A percentile compares a stretch with the other conserved stretches of the same genome.
phyloP scores from a whole-genome alignment of 2,797 vertebrate genomes.

The Manis crassicaudata region DNA sequence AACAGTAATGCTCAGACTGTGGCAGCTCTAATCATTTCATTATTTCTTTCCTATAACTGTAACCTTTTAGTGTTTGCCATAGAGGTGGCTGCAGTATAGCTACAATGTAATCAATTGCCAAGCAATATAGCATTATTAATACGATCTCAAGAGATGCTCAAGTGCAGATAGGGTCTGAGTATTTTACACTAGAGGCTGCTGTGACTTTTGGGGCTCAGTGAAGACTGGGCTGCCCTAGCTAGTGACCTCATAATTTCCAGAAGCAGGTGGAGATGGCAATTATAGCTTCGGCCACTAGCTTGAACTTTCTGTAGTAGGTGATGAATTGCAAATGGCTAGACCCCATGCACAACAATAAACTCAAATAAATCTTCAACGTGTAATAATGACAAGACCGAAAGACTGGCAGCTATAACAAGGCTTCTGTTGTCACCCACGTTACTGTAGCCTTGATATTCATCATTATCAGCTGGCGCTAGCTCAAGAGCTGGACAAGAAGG shows the following conservation, averaged over 20 bases:
- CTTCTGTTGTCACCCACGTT: slow-evolving; percentile 92
- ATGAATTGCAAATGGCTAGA: slow-evolving; percentile 94
- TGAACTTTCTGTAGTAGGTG: slow-evolving; percentile 90
- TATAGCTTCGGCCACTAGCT: slow-evolving; percentile 89
- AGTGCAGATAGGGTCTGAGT: background rate
- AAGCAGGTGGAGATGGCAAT: slow-evolving; percentile 93
- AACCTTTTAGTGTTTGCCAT: background rate
- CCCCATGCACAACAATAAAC: slow-evolving; percentile 91
- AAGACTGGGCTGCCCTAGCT: slow-evolving; percentile 83
- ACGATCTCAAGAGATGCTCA: background rate
- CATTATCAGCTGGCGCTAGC: slow-evolving; percentile 91
- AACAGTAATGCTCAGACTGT: slow-evolving; percentile 8
- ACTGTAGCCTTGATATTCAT: slow-evolving; percentile 92
- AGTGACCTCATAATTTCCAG: slow-evolving; percentile 91
- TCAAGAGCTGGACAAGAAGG: slow-evolving; percentile 90
- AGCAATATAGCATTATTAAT: background rate
- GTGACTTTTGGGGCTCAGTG: slow-evolving; percentile 68
- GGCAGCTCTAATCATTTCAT: background rate
- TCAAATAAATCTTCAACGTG: slow-evolving; percentile 94
- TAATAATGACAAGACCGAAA: slow-evolving; percentile 94
- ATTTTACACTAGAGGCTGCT: background rate
- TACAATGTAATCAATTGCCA: background rate
- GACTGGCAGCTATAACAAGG: slow-evolving; percentile 95
- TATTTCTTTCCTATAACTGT: background rate
- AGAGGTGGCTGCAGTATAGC: fast-evolving